Base-by-base conservation (phyloP, 2,888 invertebrate genomes). In the Myopa tessellatipennis region DNA sequence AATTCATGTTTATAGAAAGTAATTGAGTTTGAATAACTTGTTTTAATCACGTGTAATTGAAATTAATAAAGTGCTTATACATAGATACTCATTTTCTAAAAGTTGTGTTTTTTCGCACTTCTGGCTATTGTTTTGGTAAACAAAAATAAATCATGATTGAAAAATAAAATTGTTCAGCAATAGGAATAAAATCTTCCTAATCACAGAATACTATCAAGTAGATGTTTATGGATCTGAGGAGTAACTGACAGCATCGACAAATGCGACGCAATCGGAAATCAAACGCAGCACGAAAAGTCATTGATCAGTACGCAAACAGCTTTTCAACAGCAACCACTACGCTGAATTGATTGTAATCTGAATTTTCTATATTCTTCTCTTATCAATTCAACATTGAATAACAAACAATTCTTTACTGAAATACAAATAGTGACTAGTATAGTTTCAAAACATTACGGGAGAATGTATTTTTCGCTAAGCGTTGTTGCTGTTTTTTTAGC, bases 1-100 rank as follows among this genome's bases (percentile, higher is more conserved):
- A 75, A 75, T 69, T 52, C 26, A 74, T 55, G 67, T 74, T 74
- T 65, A 63, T 67, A 67, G 34, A 74, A 34, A 36, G 34, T 50
- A 52, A 55, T 34, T 65, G 65, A 36, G 63, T 26, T 63, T 63
- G 10, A 26, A 26, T 26, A 26, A 26, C 2, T 26, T 26, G 26
- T 26, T 26, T 26, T 26, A 26, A 26, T 55, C 10, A 55, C 1
- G 55, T 12, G 14, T 10, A 45, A 8, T 45, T 45, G 10, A 8
- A 8, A 45, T 40, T 45, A 8, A 45, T 45, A 45, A 6, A 45
- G 6, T 45, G 6, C 45, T 45, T 45, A 6, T 4, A 40, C 40
- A 40, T 45, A 45, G 45, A 10, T 45, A 10, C 45, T 10, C 45
- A 45, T 1, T 6, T 45, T 45, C 3, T 8, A 45, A 45, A 67